Conservation (phyloP, 2,888 invertebrate species). For the Parascotia fuliginaria region DNA sequence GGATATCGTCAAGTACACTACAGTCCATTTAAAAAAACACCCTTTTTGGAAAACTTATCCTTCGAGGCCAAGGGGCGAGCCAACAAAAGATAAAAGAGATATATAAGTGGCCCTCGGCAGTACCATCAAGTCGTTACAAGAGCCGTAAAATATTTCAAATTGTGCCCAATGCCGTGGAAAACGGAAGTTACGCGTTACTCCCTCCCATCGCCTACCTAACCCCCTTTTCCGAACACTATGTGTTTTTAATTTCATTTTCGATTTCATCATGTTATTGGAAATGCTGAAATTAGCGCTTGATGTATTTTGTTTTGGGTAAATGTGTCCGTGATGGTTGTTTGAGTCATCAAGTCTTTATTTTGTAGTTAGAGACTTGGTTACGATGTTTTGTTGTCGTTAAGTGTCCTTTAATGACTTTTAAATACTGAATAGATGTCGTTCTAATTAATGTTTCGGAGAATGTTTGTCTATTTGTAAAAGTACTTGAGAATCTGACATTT, state of each 20-base stretch:
- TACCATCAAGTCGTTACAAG: conserved; percentile 86
- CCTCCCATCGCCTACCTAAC: conserved; percentile 30
- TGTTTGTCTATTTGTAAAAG: background rate
- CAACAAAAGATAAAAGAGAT: conserved; percentile 84
- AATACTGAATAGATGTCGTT: background rate
- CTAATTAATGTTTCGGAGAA: conserved; percentile 3
- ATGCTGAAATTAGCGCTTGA: conserved; percentile 33
- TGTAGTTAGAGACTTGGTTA: conserved; percentile 4
- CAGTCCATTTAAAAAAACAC: conserved; percentile 63
- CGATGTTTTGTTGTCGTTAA: background rate
- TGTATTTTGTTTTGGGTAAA: conserved; percentile 25
- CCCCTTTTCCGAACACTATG: conserved; percentile 43
- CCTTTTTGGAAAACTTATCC: conserved; percentile 65
- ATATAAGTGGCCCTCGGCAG: conserved; percentile 84
- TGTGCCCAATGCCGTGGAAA: conserved; percentile 85
- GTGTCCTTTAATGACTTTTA: background rate
- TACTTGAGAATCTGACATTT: too few relatives aligned
- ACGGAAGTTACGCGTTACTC: conserved; percentile 81
- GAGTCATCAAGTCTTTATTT: conserved; percentile 12
- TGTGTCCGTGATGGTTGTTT: conserved; percentile 20
- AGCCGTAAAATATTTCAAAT: conserved; percentile 86
- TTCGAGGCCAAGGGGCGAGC: conserved; percentile 74
- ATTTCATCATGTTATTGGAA: conserved; percentile 48
- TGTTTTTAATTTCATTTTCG: conserved; percentile 59
- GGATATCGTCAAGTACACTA: conserved; percentile 38